Evolutionary conservation across 2,888 invertebrate genomes (phyloP).

Genomic region (Corbicula japonica): DNA sequence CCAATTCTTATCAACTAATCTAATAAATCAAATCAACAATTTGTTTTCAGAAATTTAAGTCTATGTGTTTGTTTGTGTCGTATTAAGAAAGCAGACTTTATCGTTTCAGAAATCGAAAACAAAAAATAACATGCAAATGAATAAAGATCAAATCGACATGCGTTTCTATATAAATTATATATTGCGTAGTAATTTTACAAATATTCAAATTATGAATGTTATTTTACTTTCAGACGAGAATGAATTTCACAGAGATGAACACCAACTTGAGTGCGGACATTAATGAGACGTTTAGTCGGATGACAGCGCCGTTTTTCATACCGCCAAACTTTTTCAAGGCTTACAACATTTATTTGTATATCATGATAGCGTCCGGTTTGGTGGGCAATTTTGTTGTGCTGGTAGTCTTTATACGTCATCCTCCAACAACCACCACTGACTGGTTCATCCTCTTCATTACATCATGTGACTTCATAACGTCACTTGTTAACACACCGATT

Average conservation of each 20-base stretch:
- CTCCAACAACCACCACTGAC: slow-evolving; percentile 49
- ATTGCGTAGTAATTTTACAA: too few relatives aligned
- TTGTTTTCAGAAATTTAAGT: too few relatives aligned
- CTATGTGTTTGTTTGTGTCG: too few relatives aligned
- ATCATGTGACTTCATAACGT: slow-evolving; percentile 49
- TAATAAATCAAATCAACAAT: too few relatives aligned
- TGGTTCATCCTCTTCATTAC: slow-evolving; percentile 61
- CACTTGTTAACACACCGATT: slow-evolving; percentile 52
- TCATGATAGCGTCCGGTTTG: slow-evolving; percentile 42
- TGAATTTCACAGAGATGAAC: not conserved
- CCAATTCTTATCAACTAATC: too few relatives aligned
- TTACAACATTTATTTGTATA: slow-evolving; percentile 46
- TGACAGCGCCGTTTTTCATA: slow-evolving; percentile 1
- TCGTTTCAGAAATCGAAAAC: too few relatives aligned
- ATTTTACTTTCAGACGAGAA: too few relatives aligned
- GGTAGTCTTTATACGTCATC: slow-evolving; percentile 34
- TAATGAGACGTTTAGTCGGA: not conserved
- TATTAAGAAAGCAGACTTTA: too few relatives aligned
- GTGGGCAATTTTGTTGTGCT: slow-evolving; percentile 48
- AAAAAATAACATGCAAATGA: too few relatives aligned
- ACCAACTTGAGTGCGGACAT: not conserved
- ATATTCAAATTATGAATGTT: too few relatives aligned
- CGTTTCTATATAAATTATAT: too few relatives aligned
- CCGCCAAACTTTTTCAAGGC: slow-evolving; percentile 10
- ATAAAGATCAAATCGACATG: too few relatives aligned